Evolutionary conservation across 2,113 vertebrate species (phyloP), one percentile per base, ranked within the genome.

Genomic region (Neofelis nebulosa): DNA sequence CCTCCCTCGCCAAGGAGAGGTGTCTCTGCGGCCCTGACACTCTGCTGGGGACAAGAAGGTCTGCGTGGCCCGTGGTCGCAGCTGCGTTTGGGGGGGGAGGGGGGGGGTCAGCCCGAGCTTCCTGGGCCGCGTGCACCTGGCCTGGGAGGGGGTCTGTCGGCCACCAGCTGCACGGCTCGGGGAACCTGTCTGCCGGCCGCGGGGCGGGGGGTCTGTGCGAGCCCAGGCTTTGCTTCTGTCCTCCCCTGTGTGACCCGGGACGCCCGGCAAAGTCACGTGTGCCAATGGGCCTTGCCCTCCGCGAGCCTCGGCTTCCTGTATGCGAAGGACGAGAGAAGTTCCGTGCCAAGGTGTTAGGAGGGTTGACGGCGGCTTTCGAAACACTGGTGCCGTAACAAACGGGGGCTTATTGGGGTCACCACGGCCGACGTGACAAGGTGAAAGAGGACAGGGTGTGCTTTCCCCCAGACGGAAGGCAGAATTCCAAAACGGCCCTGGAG

Each of bases 261-360:
- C 48, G 2, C 21, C 74, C 21, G 2, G 18, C 25, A 0, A 13
- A 31, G 52, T 29, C 52, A 0, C 4, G 0, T 9, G 6, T 25
- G 41, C 41, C 31, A 0, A 0, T 0, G 21, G 1, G 13, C 41
- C 27, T 21, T 2, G 16, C 52, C 48, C 41, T 45, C 74, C 0
- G 0, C 1, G 33, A 2, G 21, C 78, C 65, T 61, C 33, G 0
- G 29, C 31, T 10, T 69, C 4, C 38, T 16, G 1, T 41, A 29
- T 27, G 31, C 27, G 19, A 50, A 84, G 19, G 4, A 27, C 57
- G 11, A 2, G 2, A 8, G 2, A 21, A 0, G 36, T n/a, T 29
- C 78, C 14, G 8, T 12, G 0, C 8, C 31, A 3, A 2, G 4
- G 18, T 15, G 4, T 18, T 41, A 7, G 5, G 7, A 16, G 14